Base-by-base conservation (phyloP, 1,140 invertebrate species). In the Atopsyche davidsoni region DNA sequence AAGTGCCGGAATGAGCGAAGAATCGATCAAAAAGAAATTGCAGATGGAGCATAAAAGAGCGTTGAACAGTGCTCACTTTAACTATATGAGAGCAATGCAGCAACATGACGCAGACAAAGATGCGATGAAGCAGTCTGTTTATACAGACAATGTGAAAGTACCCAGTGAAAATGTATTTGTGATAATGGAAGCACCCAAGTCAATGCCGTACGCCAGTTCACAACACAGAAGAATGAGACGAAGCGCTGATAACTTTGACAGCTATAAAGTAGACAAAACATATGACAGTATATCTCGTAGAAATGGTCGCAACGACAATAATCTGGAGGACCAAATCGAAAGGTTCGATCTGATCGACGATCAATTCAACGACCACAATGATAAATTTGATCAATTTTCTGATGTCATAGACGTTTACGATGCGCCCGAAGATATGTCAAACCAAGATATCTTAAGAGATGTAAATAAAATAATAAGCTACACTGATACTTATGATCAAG, bases 31-130 rank as follows among this genome's bases (percentile, higher is more conserved):
- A 18, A 69, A 71, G 2, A 64, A 66, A 22, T 51, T 75, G 4
- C 72, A 78, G 38, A 69, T 78, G 50, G 77, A 82, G 59, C 75
- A 80, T 51, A 77, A 77, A 47, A 65, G 80, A 60, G 68, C 77
- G 2, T 62, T 83, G 11, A 61, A 61, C 7, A 46, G 45, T 9
- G 51, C 59, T 9, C 57, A 67, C 32, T 59, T 53, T 3, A 62
- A 64, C 31, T 60, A 64, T 52, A 62, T 61, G 4, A 58, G 57
- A 31, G 61, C 60, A 2, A 19, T 45, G 3, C 44, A 51, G n/a
- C 62, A 66, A 0, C 68, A 67, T 28, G 72, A 74, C 34, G 66
- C 68, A 17, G 72, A 74, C 46, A 66, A 65, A 34, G 65, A 71
- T 59, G 67, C 68, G 25, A 70, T 68, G 53, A 64, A 58, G 28